Evolutionary conservation across 2,113 vertebrate genomes (phyloP).

Genomic region (Mus pahari): DNA sequence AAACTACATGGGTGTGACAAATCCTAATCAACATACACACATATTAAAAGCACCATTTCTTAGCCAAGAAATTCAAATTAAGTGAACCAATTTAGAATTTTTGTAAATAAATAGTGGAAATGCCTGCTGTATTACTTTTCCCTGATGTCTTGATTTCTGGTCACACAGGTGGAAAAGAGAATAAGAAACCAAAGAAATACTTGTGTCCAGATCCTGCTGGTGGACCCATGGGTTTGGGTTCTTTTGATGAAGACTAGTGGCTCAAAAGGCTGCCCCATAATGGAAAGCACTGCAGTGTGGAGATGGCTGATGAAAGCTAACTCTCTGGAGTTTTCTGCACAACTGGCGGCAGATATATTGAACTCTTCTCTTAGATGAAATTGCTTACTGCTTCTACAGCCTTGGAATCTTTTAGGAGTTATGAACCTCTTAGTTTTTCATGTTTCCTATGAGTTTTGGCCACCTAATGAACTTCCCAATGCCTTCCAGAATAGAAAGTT

Average conservation of each 20-base stretch:
- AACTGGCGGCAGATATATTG: background rate
- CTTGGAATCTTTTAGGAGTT: background rate
- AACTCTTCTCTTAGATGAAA: background rate
- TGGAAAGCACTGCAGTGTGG: background rate
- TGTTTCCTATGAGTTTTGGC: background rate
- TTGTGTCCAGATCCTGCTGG: background rate
- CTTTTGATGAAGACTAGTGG: background rate
- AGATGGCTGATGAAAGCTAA: background rate
- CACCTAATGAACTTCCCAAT: background rate
- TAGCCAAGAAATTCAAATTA: constrained; percentile 71
- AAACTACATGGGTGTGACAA: constrained; percentile 64
- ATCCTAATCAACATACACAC: constrained; percentile 74
- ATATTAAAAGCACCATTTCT: constrained; percentile 74
- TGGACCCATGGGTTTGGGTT: background rate
- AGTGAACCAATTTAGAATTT: constrained; percentile 57
- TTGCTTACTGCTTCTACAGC: background rate
- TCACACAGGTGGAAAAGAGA: background rate
- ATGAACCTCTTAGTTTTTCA: background rate
- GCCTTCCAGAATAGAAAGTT: background rate
- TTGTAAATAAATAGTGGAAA: constrained; percentile 71
- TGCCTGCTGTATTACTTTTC: background rate
- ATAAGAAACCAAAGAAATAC: background rate
- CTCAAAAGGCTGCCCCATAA: background rate
- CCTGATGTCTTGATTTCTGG: background rate
- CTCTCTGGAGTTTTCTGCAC: background rate